Evolutionary conservation across 1,140 invertebrate genomes (phyloP).

Genomic region (Linepithema humile): DNA sequence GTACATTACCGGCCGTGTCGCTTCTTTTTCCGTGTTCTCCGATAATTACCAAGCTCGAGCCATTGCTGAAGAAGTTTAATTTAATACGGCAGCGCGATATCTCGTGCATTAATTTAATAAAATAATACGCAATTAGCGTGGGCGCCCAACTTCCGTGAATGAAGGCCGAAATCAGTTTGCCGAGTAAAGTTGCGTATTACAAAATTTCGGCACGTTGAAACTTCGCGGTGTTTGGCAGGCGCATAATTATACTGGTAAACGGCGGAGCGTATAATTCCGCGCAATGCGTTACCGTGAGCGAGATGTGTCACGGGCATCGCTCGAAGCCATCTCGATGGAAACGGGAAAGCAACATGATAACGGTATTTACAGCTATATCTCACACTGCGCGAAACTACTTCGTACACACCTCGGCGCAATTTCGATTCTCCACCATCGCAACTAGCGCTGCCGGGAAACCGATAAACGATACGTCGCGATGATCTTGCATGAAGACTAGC

Average conservation of each 20-base stretch:
- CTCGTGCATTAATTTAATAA: slow-evolving; percentile 26
- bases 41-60: slow-evolving; percentile 24
- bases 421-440: slow-evolving; percentile 54
- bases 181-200: slow-evolving; percentile 24
- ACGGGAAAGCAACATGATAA: slow-evolving; percentile 60
- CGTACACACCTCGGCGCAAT: slow-evolving; percentile 32
- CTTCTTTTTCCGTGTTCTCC: not conserved
- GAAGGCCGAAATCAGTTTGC: slow-evolving; percentile 48
- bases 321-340: slow-evolving; percentile 50
- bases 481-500: not conserved
- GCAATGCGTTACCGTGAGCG: slow-evolving; percentile 48
- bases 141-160: slow-evolving; percentile 42
- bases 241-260: slow-evolving; percentile 60
- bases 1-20: not conserved
- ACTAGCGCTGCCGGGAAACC: not conserved
- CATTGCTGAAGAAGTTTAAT: slow-evolving; percentile 30
- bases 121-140: slow-evolving; percentile 34
- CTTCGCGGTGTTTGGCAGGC: slow-evolving; percentile 35
- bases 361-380: slow-evolving; percentile 54
- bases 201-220: slow-evolving; percentile 61
- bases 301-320: slow-evolving; percentile 52
- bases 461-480: slow-evolving; percentile 5
- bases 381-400: slow-evolving; percentile 34
- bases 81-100: slow-evolving; percentile 24
- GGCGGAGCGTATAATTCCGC: slow-evolving; percentile 46